Conservation (phyloP, 2,888 invertebrate species). For the Idaea straminata region DNA sequence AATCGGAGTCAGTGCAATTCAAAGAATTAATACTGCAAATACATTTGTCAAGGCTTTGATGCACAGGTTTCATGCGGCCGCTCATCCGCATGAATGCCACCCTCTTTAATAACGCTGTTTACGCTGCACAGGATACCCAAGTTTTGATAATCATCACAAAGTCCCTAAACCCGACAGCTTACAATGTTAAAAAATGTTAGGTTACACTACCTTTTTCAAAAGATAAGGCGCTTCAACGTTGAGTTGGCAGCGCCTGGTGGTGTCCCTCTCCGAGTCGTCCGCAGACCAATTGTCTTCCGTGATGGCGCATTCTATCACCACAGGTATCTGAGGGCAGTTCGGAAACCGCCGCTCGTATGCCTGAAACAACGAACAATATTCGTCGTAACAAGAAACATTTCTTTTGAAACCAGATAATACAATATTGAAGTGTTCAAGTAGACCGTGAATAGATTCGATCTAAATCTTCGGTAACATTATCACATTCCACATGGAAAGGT, state of each 20-base stretch:
- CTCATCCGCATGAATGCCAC: too few relatives aligned
- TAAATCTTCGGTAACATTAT: background rate
- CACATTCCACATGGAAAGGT: background rate
- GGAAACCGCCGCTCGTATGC: slow-evolving; percentile 97
- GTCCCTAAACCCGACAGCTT: too few relatives aligned
- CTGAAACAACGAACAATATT: slow-evolving; percentile 68
- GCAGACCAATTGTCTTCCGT: slow-evolving; percentile 87
- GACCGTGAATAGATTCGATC: background rate
- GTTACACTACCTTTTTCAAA: slow-evolving; percentile 89
- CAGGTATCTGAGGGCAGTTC: slow-evolving; percentile 95
- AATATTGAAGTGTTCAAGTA: too few relatives aligned
- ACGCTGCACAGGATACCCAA: too few relatives aligned
- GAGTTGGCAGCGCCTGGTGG: slow-evolving; percentile 92
- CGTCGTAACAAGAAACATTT: too few relatives aligned
- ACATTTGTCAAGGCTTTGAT: too few relatives aligned
- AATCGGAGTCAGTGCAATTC: too few relatives aligned
- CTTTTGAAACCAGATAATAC: too few relatives aligned
- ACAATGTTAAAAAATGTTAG: background rate
- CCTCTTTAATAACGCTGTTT: too few relatives aligned
- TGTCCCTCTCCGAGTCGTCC: slow-evolving; percentile 88
- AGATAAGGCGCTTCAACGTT: slow-evolving; percentile 97
- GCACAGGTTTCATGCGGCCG: too few relatives aligned
- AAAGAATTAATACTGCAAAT: too few relatives aligned
- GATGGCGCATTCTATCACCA: slow-evolving; percentile 93
- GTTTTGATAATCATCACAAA: too few relatives aligned